Evolutionary conservation across 2,888 invertebrate species (phyloP), one percentile per base, ranked within the genome.

Genomic region (Eupithecia dodoneata): DNA sequence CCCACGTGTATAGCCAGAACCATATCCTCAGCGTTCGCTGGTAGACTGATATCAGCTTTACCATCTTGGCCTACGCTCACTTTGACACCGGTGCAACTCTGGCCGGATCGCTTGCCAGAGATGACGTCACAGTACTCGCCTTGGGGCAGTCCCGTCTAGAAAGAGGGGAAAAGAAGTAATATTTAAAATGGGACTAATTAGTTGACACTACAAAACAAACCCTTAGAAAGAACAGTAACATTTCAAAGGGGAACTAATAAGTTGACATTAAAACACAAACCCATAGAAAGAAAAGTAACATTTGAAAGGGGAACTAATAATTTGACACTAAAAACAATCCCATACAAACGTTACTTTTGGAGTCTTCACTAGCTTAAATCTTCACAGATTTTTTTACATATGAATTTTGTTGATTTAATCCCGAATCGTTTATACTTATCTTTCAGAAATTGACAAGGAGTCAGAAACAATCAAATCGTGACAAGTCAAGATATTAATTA

Each of bases 51-150:
- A 75, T 91, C 83, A 0, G 96, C 96, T 9, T 82, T 87, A 0
- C 97, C 96, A 72, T 95, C 89, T 0, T 84, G 80, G 7, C 92
- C 92, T 0, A 98, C 97, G 0, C 85, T 91, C 1, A 98, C 92
- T 12, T 89, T 92, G 74, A 90, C 95, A 9, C 97, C 97, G 0
- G 96, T 96, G 85, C 98, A 98, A 0, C 82, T 79, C n/a, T 91
- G 89, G 30, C 91, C 89, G 1, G 83, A 79, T 15, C 88, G 85
- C 66, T 87, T 84, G 2, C 97, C 97, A 44, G 96, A 96, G 82
- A 97, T 97, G 41, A 98, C 95, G 89, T 98, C 98, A 91, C 98
- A 98, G 87, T 98, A 98, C 0, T 85, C 92, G 0, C 98, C 98
- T 81, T 94, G 85, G 0, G 97, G 96, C 42, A 98, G 91, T 42